Conservation (phyloP, 2,797 vertebrate species). For the Sorex maritimensis region DNA sequence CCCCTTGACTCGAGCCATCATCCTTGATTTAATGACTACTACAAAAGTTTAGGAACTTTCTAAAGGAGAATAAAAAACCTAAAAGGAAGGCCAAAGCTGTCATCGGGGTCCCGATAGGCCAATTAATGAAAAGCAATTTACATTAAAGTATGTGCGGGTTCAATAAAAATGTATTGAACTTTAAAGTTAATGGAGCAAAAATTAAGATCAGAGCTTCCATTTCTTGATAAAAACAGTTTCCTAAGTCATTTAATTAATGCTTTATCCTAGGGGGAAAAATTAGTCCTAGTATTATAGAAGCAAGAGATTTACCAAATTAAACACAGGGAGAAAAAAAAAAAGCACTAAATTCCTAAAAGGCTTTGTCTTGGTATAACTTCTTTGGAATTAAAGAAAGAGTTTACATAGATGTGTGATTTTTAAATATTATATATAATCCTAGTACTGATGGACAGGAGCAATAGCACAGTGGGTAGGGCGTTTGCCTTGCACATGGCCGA, state of each 20-base stretch:
- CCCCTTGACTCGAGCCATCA: slow-evolving; percentile 42
- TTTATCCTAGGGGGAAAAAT: slow-evolving; percentile 74
- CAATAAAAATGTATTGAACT: slow-evolving; percentile 84
- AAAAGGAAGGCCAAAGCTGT: slow-evolving; percentile 77
- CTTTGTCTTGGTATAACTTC: slow-evolving; percentile 33
- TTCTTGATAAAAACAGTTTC: slow-evolving; percentile 78
- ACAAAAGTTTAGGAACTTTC: slow-evolving; percentile 74
- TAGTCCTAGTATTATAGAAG: slow-evolving; percentile 66
- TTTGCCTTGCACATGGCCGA: no score
- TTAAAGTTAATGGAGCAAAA: slow-evolving; percentile 83
- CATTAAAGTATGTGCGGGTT: slow-evolving; percentile 74
- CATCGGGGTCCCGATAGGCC: slow-evolving; percentile 80
- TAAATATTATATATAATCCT: neutral
- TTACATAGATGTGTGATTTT: neutral
- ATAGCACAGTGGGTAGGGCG: no score
- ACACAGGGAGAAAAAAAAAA: neutral
- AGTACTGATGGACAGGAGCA: no score
- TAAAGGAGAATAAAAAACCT: slow-evolving; percentile 75
- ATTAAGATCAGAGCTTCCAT: slow-evolving; percentile 74
- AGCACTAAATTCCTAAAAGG: slow-evolving; percentile 47
- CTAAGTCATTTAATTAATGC: slow-evolving; percentile 77
- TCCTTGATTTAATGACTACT: slow-evolving; percentile 72
- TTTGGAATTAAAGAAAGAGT: slow-evolving; percentile 52
- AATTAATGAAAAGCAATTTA: slow-evolving; percentile 82
- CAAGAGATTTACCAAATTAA: slow-evolving; percentile 79